Conservation (phyloP, 2,113 vertebrate species). For the Hemiscyllium ocellatum region DNA sequence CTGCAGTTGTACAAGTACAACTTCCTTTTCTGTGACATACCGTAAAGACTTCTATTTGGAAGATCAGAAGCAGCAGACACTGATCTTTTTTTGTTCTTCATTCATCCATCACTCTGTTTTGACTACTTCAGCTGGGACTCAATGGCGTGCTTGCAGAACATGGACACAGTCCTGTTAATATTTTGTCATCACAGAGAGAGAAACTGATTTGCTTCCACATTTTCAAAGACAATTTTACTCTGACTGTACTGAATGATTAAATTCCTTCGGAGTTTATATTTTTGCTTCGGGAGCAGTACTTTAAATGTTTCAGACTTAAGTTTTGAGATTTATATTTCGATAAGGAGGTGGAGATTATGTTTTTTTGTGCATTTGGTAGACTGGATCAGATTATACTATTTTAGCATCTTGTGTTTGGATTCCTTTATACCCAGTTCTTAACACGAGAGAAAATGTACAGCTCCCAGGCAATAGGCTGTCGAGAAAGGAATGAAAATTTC, state of each 20-base stretch:
- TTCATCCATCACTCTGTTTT: conserved; percentile 35
- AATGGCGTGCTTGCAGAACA: not conserved
- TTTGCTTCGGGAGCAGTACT: conserved; percentile 5
- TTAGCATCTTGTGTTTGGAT: conserved; percentile 11
- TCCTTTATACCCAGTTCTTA: conserved; percentile 22
- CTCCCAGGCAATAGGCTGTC: conserved; percentile 14
- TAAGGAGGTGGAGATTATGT: not conserved
- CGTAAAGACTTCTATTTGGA: not conserved
- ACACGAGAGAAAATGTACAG: not conserved
- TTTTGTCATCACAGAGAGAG: conserved; percentile 29
- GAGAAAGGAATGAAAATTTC: conserved; percentile 17
- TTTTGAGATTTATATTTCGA: conserved; percentile 19
- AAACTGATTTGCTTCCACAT: not conserved
- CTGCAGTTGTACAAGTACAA: not conserved
- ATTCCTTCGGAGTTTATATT: not conserved
- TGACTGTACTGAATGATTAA: not conserved
- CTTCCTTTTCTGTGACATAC: conserved; percentile 30
- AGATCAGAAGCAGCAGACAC: conserved; percentile 2
- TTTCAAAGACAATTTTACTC: conserved; percentile 11
- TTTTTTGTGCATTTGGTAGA: not conserved
- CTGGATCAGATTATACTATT: conserved; percentile 20
- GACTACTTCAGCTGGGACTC: conserved; percentile 20
- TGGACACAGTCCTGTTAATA: conserved; percentile 23
- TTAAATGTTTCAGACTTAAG: conserved; percentile 14
- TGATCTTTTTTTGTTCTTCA: conserved; percentile 11